These are phyloP conservation scores for Hyperopisus bebe DNA, from an alignment of 2,113 vertebrate genomes.

Conservation along the genomic window DNA sequence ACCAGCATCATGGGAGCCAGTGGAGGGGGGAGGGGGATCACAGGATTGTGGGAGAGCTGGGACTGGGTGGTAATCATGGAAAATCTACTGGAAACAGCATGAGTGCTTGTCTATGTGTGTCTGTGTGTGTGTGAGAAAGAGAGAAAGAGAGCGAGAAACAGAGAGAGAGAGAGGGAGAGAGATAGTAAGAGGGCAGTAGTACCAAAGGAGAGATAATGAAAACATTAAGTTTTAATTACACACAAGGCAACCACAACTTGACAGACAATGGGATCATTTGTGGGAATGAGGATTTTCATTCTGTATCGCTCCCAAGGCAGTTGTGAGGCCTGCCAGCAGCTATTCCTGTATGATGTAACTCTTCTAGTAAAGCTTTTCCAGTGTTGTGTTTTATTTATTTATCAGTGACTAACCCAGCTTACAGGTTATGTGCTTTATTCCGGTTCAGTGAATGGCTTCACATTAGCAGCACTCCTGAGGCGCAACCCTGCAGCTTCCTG, in stretches of 20 bases:
- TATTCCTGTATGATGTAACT: not conserved
- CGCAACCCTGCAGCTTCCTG: not conserved
- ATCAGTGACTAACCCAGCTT: not conserved
- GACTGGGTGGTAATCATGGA: conserved; percentile 34
- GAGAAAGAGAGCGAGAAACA: not conserved
- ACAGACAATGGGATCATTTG: conserved; percentile 24
- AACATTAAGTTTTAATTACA: conserved; percentile 25
- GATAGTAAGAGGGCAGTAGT: conserved; percentile 11
- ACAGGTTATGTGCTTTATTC: not conserved
- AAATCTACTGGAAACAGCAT: conserved; percentile 24
- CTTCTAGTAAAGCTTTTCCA: not conserved
- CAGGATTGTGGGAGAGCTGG: conserved; percentile 27
- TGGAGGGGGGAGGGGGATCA: conserved; percentile 11
- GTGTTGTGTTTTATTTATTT: not conserved
- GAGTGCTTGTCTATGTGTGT: not conserved
- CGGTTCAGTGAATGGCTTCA: not conserved
- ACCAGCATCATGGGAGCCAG: conserved; percentile 13
- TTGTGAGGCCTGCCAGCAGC: not conserved
- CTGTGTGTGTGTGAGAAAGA: conserved; percentile 6
- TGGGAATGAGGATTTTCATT: conserved; percentile 15
- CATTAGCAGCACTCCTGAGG: not conserved
- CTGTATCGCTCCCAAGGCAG: not conserved
- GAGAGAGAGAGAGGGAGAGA: not conserved
- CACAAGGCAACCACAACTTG: conserved; percentile 18
- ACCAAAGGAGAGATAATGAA: conserved; percentile 34